phyloP scores from a whole-genome alignment of 2,888 invertebrate species.

The Rhagonycha fulva region DNA sequence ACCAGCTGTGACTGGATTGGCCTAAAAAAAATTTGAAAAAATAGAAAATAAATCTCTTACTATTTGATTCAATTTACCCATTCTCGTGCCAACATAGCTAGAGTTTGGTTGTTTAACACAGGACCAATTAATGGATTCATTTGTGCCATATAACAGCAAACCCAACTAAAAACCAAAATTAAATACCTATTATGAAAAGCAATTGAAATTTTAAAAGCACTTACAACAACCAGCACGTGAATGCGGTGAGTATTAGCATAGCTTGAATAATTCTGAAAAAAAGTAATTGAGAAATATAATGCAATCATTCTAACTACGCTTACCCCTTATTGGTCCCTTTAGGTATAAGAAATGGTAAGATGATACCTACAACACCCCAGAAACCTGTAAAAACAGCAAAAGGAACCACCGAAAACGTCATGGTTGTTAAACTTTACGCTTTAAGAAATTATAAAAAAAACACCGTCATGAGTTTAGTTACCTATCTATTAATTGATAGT shows the following conservation, averaged over 20 bases:
- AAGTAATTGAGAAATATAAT: conserved; percentile 9
- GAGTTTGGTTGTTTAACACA: conserved; percentile 68
- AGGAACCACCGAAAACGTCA: conserved; percentile 80
- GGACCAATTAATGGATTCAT: conserved; percentile 93
- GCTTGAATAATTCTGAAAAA: conserved; percentile 80
- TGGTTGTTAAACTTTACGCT: conserved; percentile 53
- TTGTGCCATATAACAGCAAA: conserved; percentile 90
- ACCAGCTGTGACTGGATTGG: not conserved
- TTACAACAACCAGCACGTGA: conserved; percentile 90
- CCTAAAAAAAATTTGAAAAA: not conserved
- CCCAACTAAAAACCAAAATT: conserved; percentile 67
- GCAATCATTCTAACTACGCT: conserved; percentile 41
- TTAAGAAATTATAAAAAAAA: not conserved
- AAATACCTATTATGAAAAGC: not conserved
- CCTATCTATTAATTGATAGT: not conserved
- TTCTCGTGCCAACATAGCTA: conserved; percentile 75
- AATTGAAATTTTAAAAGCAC: conserved; percentile 52
- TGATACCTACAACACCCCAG: conserved; percentile 86
- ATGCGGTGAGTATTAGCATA: conserved; percentile 82
- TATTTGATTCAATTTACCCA: conserved; percentile 65
- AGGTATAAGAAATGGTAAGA: conserved; percentile 85
- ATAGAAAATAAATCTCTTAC: not conserved
- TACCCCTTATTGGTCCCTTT: conserved; percentile 92
- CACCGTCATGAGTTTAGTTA: not conserved
- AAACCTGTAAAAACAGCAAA: conserved; percentile 80